Evolutionary conservation across 2,797 vertebrate genomes (phyloP), one percentile per base, ranked within the genome.

Genomic region (Gymnothorax javanicus): DNA sequence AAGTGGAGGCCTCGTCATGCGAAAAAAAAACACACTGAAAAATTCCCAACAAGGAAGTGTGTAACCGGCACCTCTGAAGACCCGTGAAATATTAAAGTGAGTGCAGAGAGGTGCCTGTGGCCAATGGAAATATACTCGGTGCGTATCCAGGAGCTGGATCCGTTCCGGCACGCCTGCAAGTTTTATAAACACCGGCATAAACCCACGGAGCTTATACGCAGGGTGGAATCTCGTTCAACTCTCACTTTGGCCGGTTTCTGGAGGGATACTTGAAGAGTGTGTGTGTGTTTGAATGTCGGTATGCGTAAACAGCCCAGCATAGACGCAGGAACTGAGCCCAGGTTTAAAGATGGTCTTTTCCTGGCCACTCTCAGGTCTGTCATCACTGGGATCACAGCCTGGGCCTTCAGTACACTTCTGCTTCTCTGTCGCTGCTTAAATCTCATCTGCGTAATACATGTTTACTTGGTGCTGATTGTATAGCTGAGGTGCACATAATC

Each of bases 401-500:
- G 96, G 95, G 95, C 50, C 62, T 79, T 93, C 92, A 91, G 93
- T 95, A 94, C 94, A 91, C 96, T 94, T 91, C 94, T 93, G 91
- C 92, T 84, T 92, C 91, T 92, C 93, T 95, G 94, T 92, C 94
- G 94, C 93, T 94, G 93, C 91, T 94, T 91, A 93, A 93, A 94
- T 91, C 87, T 88, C 87, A 93, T 86, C 90, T 90, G 73, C 89
- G 89, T 93, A 90, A 85, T 93, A 92, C 92, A 91, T 90, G 85
- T 88, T 89, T 92, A 89, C 86, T 93, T 94, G 95, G 91, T 87
- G 90, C 33, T 43, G 33, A 43, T 91, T 89, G 91, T 91, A 94
- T 96, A 96, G 96, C 95, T 96, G 95, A 94, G 95, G 95, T 92
- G 93, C 94, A 94, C 92, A 92, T 92, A 94, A 95, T 93, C 93